These are phyloP conservation scores for Chondrilla cf. caribensis DNA, from an alignment of 37 sponge, comb jelly and placozoan genomes.

Conservation along the genomic window DNA sequence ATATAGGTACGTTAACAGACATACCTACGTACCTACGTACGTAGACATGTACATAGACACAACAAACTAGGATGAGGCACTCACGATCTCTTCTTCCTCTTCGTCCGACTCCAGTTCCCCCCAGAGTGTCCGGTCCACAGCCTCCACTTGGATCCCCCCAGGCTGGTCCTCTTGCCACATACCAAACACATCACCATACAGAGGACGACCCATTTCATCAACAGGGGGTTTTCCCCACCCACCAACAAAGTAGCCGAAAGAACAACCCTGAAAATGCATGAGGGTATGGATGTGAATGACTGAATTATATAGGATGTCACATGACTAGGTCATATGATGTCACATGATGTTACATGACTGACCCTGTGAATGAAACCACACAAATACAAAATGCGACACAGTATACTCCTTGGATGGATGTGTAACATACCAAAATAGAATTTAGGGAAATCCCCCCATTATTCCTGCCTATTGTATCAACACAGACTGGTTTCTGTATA, in stretches of 20 bases:
- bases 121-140: slow-evolving; percentile 81
- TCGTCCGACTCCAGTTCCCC: slow-evolving; percentile 95
- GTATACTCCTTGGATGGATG: no score
- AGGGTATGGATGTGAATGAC: no score
- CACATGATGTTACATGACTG: no score
- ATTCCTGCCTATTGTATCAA: no score
- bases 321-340: no score
- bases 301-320: no score
- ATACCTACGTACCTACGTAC: background rate
- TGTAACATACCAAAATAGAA: no score
- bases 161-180: slow-evolving; percentile 55
- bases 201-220: slow-evolving; percentile 93
- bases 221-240: slow-evolving; percentile 99
- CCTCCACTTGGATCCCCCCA: background rate
- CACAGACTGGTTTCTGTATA: no score
- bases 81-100: slow-evolving; percentile 37
- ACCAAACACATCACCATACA: slow-evolving; percentile 99
- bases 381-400: no score
- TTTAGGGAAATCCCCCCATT: no score
- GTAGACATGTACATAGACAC: no score
- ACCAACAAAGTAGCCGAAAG: slow-evolving; percentile 92
- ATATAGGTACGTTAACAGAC: background rate
- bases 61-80: background rate
- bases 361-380: no score
- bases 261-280: slow-evolving; percentile 80